These are phyloP conservation scores for Ochropleura plecta DNA, from an alignment of 2,888 invertebrate genomes.

Conservation along the genomic window DNA sequence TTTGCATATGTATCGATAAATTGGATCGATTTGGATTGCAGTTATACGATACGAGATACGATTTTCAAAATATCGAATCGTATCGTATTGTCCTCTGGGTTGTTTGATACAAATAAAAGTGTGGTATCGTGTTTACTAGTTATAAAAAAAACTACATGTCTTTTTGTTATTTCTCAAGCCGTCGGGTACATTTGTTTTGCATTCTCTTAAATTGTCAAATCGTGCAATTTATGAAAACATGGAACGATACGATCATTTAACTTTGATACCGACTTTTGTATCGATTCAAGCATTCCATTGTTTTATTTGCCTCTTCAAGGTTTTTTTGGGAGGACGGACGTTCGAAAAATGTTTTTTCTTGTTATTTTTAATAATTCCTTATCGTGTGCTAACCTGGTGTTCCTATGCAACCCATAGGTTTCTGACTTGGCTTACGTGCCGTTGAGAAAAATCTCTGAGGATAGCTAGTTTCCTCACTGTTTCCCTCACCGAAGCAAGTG, in stretches of 20 bases:
- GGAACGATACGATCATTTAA: background rate
- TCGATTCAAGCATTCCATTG: background rate
- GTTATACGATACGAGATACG: background rate
- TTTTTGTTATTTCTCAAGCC: background rate
- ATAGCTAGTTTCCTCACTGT: too few relatives aligned
- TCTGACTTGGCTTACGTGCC: too few relatives aligned
- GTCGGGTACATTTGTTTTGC: background rate
- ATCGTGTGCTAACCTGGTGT: too few relatives aligned
- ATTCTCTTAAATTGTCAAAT: background rate
- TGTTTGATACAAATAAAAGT: background rate
- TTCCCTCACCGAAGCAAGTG: too few relatives aligned
- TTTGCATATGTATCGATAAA: background rate
- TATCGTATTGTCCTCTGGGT: background rate
- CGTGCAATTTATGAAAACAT: background rate
- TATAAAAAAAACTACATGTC: too few relatives aligned
- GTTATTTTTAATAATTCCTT: too few relatives aligned
- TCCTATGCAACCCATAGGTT: too few relatives aligned
- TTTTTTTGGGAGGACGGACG: too few relatives aligned
- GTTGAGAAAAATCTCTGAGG: too few relatives aligned
- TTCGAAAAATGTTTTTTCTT: too few relatives aligned
- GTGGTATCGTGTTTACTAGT: too few relatives aligned
- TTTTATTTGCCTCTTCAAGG: background rate
- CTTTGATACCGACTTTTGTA: background rate
- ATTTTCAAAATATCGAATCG: background rate
- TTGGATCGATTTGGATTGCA: background rate